These are phyloP conservation scores for Numenius arquata DNA, from an alignment of 2,113 vertebrate species.

Conservation along the genomic window DNA sequence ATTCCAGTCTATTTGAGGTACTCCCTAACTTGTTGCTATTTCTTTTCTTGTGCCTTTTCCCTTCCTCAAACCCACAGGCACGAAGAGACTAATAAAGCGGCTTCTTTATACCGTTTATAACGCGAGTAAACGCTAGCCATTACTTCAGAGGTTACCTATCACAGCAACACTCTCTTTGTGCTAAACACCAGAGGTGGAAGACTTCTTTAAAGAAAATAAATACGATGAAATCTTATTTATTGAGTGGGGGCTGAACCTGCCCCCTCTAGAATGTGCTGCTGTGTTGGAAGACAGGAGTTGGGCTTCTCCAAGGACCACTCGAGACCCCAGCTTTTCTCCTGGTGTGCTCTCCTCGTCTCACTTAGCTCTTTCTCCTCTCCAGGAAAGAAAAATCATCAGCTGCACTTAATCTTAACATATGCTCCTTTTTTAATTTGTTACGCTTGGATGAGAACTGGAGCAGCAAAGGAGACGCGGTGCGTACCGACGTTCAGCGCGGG, in stretches of 20 bases:
- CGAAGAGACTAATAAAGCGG: neutral
- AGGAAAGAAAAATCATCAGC: neutral
- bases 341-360: accelerated
- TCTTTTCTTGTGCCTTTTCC: neutral
- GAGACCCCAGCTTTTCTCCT: neutral
- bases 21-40: neutral
- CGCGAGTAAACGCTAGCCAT: neutral
- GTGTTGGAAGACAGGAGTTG: neutral
- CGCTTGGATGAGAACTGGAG: neutral
- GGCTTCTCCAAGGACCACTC: neutral
- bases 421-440: constrained; percentile 11
- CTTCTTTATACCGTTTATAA: neutral
- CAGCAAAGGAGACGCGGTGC: neutral
- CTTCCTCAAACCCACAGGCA: neutral
- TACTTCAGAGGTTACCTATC: neutral
- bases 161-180: neutral
- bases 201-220: neutral
- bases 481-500: accelerated
- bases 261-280: neutral
- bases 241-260: neutral
- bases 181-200: neutral
- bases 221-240: neutral
- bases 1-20: neutral
- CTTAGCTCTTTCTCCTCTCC: neutral
- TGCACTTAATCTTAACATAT: neutral